phyloP scores from a whole-genome alignment of 2,888 invertebrate genomes.

The Molanna angustata region DNA sequence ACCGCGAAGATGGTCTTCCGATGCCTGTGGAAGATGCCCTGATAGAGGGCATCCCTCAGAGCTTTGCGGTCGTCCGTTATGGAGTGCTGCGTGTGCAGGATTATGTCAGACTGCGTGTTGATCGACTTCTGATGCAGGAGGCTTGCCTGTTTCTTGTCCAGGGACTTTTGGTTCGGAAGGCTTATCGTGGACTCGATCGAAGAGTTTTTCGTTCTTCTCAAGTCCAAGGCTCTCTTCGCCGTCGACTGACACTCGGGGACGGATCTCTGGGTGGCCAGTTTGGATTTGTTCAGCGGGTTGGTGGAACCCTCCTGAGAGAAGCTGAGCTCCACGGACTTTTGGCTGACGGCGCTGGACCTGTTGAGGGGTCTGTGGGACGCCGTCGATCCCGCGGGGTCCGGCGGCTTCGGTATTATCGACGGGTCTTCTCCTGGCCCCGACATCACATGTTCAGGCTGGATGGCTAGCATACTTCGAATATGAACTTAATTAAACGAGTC shows the following conservation, averaged over 20 bases:
- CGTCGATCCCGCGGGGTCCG: conserved; percentile 36
- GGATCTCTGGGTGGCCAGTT: conserved; percentile 49
- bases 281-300: conserved; percentile 51
- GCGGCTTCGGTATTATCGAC: conserved; percentile 16
- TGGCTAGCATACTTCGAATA: conserved; percentile 52
- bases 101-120: conserved; percentile 59
- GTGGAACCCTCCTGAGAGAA: conserved; percentile 49
- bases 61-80: conserved; percentile 65
- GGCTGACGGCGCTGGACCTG: conserved; percentile 61
- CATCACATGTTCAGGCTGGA: conserved; percentile 45
- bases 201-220: conserved; percentile 53
- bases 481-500: no score
- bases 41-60: conserved; percentile 68
- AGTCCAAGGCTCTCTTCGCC: conserved; percentile 46
- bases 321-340: conserved; percentile 58
- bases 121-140: conserved; percentile 61
- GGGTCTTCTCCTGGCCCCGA: conserved; percentile 16
- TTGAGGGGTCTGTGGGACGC: conserved; percentile 54
- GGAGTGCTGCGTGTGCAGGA: conserved; percentile 50
- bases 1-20: conserved; percentile 72
- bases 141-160: conserved; percentile 52
- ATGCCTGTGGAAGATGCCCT: conserved; percentile 76
- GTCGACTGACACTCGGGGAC: conserved; percentile 51
- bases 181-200: conserved; percentile 55
- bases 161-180: conserved; percentile 52